phyloP scores from a whole-genome alignment of 2,888 invertebrate genomes.

The Drosophila engyochracea region DNA sequence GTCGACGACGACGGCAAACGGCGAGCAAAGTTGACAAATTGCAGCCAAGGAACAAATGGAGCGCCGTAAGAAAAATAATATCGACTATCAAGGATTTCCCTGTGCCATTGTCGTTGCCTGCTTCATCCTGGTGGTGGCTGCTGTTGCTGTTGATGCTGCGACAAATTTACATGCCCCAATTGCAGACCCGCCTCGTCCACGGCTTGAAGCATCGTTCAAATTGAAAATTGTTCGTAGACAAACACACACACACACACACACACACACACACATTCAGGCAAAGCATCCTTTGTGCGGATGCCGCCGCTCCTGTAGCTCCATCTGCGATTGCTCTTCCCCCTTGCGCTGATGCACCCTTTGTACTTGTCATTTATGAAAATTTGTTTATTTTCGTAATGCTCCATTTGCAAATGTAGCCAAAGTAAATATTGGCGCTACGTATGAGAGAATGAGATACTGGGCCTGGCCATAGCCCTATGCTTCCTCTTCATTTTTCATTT shows the following conservation, averaged over 20 bases:
- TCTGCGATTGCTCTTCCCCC: slow-evolving; percentile 26
- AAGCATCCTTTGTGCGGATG: slow-evolving; percentile 65
- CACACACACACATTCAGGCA: slow-evolving; percentile 33
- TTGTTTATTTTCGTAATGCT: slow-evolving; percentile 82
- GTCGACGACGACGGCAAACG: slow-evolving; percentile 39
- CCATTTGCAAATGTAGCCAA: slow-evolving; percentile 82
- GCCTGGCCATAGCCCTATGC: slow-evolving; percentile 27
- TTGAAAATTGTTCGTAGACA: slow-evolving; percentile 68
- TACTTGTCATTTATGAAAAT: slow-evolving; percentile 82
- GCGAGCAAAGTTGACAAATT: slow-evolving; percentile 78
- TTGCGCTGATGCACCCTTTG: slow-evolving; percentile 56
- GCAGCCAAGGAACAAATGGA: slow-evolving; percentile 78
- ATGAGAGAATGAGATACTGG: slow-evolving; percentile 50
- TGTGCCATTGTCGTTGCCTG: slow-evolving; percentile 48
- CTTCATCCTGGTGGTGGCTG: slow-evolving; percentile 29
- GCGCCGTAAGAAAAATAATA: slow-evolving; percentile 81
- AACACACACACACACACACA: slow-evolving; percentile 39
- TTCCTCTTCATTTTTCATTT: neutral
- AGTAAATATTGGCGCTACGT: slow-evolving; percentile 79
- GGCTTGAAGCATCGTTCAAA: slow-evolving; percentile 76
- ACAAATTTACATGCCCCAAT: slow-evolving; percentile 79
- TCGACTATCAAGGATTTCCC: slow-evolving; percentile 77
- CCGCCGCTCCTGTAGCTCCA: slow-evolving; percentile 41
- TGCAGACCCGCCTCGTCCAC: slow-evolving; percentile 59
- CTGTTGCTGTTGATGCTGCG: slow-evolving; percentile 52